Conservation (phyloP, 2,113 vertebrate species). For the Labeo rohita region DNA sequence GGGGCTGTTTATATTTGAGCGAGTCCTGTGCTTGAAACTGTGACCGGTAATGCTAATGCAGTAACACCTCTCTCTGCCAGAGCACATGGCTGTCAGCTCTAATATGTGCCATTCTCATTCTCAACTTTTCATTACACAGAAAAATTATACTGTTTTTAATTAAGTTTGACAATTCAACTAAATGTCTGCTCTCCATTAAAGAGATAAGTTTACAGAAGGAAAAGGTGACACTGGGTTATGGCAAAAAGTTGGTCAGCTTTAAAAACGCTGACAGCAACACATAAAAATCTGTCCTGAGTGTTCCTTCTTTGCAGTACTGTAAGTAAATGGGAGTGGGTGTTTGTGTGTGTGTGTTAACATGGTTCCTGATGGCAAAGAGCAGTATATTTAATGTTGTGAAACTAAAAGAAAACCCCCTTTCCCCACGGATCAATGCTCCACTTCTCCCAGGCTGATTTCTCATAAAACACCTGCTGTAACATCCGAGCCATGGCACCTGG, state of each 20-base stretch:
- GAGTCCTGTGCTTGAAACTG: neutral
- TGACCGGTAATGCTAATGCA: neutral
- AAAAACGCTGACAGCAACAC: conserved; percentile 9
- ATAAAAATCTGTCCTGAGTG: neutral
- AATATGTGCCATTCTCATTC: neutral
- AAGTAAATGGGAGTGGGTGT: neutral
- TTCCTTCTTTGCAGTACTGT: neutral
- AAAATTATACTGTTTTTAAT: neutral
- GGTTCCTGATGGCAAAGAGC: conserved; percentile 18
- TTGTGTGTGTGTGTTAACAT: conserved; percentile 16
- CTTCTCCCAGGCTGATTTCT: conserved; percentile 36
- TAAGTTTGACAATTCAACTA: neutral
- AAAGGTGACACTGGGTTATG: conserved; percentile 16
- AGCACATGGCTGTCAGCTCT: neutral
- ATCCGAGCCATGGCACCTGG: conserved; percentile 2
- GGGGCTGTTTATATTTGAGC: neutral
- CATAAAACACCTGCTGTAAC: conserved; percentile 42
- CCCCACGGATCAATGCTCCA: conserved; percentile 36
- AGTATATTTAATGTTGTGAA: conserved; percentile 44
- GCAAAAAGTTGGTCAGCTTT: neutral
- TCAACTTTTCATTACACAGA: neutral
- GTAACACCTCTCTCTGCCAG: conserved; percentile 15
- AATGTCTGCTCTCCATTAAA: neutral
- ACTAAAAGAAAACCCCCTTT: conserved; percentile 25
- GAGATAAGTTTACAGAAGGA: neutral